Conservation (phyloP, 1,140 invertebrate genomes). For the Saccostrea glomerata region DNA sequence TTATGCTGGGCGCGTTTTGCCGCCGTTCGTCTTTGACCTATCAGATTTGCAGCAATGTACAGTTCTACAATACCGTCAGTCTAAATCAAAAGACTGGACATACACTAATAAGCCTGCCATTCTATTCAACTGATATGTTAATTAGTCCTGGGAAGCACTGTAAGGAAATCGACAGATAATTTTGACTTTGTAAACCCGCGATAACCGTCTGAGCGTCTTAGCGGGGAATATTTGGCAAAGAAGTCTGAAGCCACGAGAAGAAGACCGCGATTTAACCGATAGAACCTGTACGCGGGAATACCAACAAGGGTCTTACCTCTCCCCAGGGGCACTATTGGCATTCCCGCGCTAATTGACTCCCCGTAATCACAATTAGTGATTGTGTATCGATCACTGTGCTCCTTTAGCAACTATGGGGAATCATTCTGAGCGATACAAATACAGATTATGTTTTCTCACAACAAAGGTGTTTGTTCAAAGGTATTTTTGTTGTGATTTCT, state of each 20-base stretch:
- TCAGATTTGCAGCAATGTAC: neutral
- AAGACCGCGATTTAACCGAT: neutral
- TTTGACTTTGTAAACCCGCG: constrained; percentile 17
- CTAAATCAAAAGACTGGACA: neutral
- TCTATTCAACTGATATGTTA: neutral
- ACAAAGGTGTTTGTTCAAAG: constrained; percentile 36
- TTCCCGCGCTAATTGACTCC: constrained; percentile 27
- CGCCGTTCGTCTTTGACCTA: neutral
- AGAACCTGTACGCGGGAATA: neutral
- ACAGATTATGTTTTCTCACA: constrained; percentile 28
- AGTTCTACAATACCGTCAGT: neutral
- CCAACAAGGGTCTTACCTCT: neutral
- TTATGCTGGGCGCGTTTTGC: neutral
- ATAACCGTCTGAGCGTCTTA: neutral
- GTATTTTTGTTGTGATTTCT: constrained; percentile 37
- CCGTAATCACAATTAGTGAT: constrained; percentile 16
- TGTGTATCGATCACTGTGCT: constrained; percentile 4
- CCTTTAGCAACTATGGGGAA: constrained; percentile 3
- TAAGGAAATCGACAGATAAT: constrained; percentile 2
- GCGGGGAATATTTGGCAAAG: constrained; percentile 1
- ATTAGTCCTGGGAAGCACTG: neutral
- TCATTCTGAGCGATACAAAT: neutral
- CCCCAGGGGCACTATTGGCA: neutral
- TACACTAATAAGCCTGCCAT: neutral
- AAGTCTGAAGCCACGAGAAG: neutral